A percentile compares a stretch with the other conserved stretches of the same genome.
phyloP scores from a whole-genome alignment of 2,797 vertebrate genomes.

The Pterois miles region DNA sequence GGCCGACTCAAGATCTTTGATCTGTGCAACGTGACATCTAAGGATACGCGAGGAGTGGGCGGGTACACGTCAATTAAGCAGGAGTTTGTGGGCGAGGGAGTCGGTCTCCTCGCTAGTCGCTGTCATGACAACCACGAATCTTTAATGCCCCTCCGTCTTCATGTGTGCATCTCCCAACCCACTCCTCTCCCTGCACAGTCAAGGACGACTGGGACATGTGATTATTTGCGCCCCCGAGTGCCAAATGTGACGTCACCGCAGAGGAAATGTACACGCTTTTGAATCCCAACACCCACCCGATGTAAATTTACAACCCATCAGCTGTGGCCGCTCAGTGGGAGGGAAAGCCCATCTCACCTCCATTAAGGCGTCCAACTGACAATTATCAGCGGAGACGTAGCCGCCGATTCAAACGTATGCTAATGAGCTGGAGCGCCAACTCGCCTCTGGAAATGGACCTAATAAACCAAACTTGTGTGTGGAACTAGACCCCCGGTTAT shows the following conservation, averaged over 20 bases:
- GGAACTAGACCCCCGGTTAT: conserved; percentile 1
- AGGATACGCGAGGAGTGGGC: conserved; percentile 31
- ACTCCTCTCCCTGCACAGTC: conserved; percentile 23
- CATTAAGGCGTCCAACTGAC: conserved; percentile 25
- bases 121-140: conserved; percentile 68
- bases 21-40: conserved; percentile 23
- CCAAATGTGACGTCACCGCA: conserved; percentile 13
- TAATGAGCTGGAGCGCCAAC: conserved; percentile 7
- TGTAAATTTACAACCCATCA: conserved; percentile 16
- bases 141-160: conserved; percentile 9
- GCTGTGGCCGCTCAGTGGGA: conserved; percentile 5
- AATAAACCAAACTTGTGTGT: conserved; percentile 10
- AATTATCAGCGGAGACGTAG: conserved; percentile 20
- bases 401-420: not conserved
- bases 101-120: conserved; percentile 36
- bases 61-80: conserved; percentile 52
- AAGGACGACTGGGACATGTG: conserved; percentile 42
- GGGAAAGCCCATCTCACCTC: conserved; percentile 11
- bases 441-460: conserved; percentile 21
- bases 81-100: conserved; percentile 45
- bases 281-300: conserved; percentile 18
- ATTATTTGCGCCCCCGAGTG: conserved; percentile 29
- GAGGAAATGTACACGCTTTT: conserved; percentile 1
- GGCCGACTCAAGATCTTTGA: conserved; percentile 27
- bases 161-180: conserved; percentile 8